Conservation (phyloP, 1,140 invertebrate species). For the Drosophila bocqueti region DNA sequence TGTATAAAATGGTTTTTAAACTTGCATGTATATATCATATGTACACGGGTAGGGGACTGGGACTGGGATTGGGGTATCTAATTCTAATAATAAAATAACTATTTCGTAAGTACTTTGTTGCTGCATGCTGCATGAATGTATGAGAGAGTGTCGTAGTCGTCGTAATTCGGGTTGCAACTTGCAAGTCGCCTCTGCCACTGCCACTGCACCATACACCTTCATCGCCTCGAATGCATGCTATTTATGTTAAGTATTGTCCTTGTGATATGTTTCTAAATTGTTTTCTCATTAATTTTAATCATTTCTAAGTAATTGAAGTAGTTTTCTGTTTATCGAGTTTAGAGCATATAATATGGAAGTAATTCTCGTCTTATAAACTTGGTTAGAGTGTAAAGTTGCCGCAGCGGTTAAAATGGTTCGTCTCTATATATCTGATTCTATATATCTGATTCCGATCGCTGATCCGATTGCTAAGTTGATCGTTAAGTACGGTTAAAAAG, state of each 20-base stretch:
- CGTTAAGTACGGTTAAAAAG: slow-evolving; percentile 61
- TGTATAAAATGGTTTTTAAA: slow-evolving; percentile 77
- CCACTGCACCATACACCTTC: slow-evolving; percentile 30
- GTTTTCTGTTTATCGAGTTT: slow-evolving; percentile 78
- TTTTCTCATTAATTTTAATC: slow-evolving; percentile 81
- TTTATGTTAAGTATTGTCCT: slow-evolving; percentile 84
- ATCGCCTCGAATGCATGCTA: slow-evolving; percentile 68
- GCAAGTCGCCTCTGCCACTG: slow-evolving; percentile 36
- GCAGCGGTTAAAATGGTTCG: slow-evolving; percentile 64
- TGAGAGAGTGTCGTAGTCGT: slow-evolving; percentile 55
- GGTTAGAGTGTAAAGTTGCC: slow-evolving; percentile 77
- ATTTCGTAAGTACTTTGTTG: slow-evolving; percentile 71
- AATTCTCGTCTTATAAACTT: slow-evolving; percentile 77
- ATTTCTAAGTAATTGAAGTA: slow-evolving; percentile 84
- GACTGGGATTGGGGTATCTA: slow-evolving; percentile 28
- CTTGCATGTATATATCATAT: slow-evolving; percentile 58
- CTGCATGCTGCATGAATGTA: slow-evolving; percentile 38
- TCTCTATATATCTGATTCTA: slow-evolving; percentile 48
- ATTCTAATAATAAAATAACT: slow-evolving; percentile 80
- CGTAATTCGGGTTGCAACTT: slow-evolving; percentile 45
- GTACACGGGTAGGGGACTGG: slow-evolving; percentile 43
- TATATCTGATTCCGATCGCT: slow-evolving; percentile 34
- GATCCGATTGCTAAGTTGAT: slow-evolving; percentile 51
- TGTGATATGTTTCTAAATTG: slow-evolving; percentile 85
- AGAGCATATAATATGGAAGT: slow-evolving; percentile 82